Percentiles rank a stretch among this genome's conserved stretches.
Conservation (phyloP, 2,797 vertebrate species). For the Lutjanus argentimaculatus region DNA sequence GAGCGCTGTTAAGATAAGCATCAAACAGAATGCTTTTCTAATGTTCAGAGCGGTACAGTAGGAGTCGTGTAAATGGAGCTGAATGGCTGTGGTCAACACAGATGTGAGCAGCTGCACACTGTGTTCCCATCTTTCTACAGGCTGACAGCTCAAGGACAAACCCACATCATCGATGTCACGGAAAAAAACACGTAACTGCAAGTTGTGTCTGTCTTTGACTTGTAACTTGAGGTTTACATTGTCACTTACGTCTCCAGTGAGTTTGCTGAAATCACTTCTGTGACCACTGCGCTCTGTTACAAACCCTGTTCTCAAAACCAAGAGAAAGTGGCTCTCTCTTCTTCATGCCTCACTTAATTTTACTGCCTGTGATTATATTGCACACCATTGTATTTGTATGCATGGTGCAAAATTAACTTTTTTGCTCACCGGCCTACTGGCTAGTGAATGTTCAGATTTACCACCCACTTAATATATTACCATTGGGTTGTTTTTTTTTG, state of each 20-base stretch:
- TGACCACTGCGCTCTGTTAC: not conserved
- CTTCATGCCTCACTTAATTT: not conserved
- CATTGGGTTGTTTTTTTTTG: no score
- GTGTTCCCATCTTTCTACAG: slow-evolving; percentile 16
- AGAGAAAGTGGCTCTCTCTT: not conserved
- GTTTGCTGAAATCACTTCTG: not conserved
- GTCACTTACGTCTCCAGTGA: not conserved
- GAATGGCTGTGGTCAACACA: slow-evolving; percentile 9
- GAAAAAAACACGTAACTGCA: not conserved
- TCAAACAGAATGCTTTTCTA: slow-evolving; percentile 9
- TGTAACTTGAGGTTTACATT: not conserved
- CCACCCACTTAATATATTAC: no score
- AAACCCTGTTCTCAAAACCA: not conserved
- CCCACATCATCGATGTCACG: not conserved
- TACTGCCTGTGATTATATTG: not conserved
- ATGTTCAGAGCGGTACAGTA: not conserved
- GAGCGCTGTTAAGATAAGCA: slow-evolving; percentile 4
- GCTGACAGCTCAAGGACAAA: slow-evolving; percentile 35
- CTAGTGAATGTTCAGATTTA: no score
- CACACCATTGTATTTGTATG: not conserved
- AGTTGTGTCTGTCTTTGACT: not conserved
- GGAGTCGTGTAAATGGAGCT: slow-evolving; percentile 9
- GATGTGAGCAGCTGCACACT: slow-evolving; percentile 13
- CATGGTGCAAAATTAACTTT: no score
- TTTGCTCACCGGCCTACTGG: no score